Evolutionary conservation across 2,797 vertebrate genomes (phyloP).

Genomic region (Enteromius thamalakanensis): DNA sequence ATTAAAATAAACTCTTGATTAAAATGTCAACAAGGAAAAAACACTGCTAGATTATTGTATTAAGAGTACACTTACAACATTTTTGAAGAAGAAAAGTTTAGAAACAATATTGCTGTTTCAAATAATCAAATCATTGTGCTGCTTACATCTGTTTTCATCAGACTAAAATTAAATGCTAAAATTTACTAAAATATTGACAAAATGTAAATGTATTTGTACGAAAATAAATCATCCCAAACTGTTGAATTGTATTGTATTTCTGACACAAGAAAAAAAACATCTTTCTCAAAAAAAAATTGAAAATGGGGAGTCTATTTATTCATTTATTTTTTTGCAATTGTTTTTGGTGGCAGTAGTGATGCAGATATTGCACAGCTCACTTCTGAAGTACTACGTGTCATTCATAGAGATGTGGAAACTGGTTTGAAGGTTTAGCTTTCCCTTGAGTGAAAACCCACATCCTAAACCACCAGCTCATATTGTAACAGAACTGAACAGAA

Average conservation of each 20-base stretch:
- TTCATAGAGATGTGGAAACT: neutral
- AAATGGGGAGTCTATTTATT: neutral
- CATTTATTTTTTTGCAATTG: neutral
- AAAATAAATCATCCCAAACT: neutral
- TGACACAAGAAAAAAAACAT: constrained; percentile 1
- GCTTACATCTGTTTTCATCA: neutral
- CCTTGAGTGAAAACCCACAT: constrained; percentile 9
- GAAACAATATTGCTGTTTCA: neutral
- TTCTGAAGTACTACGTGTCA: constrained; percentile 12
- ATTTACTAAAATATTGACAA: neutral
- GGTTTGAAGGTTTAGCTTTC: constrained; percentile 5
- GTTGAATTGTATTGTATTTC: neutral
- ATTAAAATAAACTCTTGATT: neutral
- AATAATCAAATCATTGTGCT: neutral
- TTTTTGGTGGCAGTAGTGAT: neutral
- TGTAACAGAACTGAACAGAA: neutral
- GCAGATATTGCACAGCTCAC: neutral
- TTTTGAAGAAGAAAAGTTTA: neutral
- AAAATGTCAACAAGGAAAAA: neutral
- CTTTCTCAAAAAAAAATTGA: neutral
- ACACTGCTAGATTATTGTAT: neutral
- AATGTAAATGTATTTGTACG: neutral
- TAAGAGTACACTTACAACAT: neutral
- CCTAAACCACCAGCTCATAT: constrained; percentile 22
- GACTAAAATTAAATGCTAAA: neutral